Percentiles rank a stretch among this genome's conserved stretches.
Conservation (phyloP, 2,888 invertebrate genomes). For the Poecilus cupreus region DNA sequence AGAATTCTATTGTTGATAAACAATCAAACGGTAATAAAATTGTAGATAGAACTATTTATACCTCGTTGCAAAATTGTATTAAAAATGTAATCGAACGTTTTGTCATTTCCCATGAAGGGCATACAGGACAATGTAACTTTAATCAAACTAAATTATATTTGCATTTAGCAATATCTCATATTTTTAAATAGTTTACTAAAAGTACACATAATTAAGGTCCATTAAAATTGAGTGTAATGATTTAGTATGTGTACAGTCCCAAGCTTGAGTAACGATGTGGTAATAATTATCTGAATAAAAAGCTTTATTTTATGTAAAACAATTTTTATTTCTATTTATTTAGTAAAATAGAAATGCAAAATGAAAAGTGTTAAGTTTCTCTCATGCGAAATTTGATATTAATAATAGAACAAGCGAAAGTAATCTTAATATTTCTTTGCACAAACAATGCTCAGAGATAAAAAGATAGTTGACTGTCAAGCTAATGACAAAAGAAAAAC, state of each 20-base stretch:
- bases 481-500: constrained; percentile 14
- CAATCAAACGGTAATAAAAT: neutral
- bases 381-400: constrained; percentile 27
- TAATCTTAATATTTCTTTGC: constrained; percentile 27
- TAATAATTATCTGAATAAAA: neutral
- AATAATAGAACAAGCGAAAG: constrained; percentile 30
- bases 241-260: neutral
- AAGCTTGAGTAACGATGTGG: neutral
- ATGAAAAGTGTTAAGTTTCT: constrained; percentile 22
- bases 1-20: neutral
- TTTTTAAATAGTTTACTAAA: too few relatives aligned
- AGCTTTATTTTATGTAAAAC: neutral
- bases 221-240: too few relatives aligned
- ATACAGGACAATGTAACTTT: too few relatives aligned
- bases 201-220: too few relatives aligned
- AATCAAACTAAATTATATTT: too few relatives aligned
- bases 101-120: too few relatives aligned
- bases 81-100: too few relatives aligned
- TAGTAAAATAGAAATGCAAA: neutral
- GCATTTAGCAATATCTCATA: too few relatives aligned
- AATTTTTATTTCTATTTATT: neutral
- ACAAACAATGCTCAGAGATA: constrained; percentile 6
- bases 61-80: too few relatives aligned
- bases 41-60: too few relatives aligned
- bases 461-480: constrained; percentile 1